Conservation (phyloP, 2,888 invertebrate genomes). For the Onthophagus sagittarius region DNA sequence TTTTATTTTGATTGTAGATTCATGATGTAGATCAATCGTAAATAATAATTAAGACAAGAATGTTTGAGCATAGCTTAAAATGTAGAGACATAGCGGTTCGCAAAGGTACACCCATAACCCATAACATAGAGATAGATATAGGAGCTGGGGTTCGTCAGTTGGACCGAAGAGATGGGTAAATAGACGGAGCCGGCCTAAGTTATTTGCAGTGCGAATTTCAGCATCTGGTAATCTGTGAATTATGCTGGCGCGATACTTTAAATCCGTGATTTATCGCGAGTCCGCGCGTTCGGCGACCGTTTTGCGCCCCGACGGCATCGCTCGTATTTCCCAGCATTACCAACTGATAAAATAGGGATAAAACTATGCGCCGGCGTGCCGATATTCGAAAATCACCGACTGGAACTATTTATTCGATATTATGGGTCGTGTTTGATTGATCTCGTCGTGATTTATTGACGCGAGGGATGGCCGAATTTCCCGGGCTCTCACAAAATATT, state of each 20-base stretch:
- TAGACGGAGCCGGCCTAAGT: constrained; percentile 33
- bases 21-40: too few species aligned
- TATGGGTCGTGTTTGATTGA: constrained; percentile 42
- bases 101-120: too few species aligned
- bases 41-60: too few species aligned
- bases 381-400: constrained; percentile 33
- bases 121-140: too few species aligned
- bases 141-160: neutral
- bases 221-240: constrained; percentile 45
- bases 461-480: neutral
- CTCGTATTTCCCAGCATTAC: constrained; percentile 44
- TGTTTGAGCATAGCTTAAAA: too few species aligned
- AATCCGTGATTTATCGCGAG: constrained; percentile 43
- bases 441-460: constrained; percentile 32
- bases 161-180: neutral
- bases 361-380: constrained; percentile 34
- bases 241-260: constrained; percentile 41
- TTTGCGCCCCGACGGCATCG: constrained; percentile 1
- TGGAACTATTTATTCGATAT: constrained; percentile 39
- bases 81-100: too few species aligned
- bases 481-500: constrained; percentile 23
- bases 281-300: constrained; percentile 26
- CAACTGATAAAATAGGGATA: constrained; percentile 39
- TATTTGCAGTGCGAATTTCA: constrained; percentile 40
- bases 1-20: too few species aligned